Base-by-base conservation (phyloP, 2,888 invertebrate genomes). In the Drosophila aldrichi region DNA sequence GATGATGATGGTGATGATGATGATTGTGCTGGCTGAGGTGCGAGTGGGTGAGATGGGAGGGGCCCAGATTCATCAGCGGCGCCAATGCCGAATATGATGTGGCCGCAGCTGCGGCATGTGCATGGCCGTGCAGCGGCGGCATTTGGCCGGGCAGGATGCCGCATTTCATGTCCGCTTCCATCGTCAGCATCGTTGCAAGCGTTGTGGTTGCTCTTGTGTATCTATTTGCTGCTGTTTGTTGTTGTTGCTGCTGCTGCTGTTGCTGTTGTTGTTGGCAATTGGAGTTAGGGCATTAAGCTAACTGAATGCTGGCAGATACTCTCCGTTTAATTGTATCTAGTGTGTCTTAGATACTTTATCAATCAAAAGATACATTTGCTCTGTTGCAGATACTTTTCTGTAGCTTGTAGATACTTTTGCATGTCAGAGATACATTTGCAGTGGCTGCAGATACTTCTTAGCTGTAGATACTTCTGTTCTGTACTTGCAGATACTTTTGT, bases 161-260 rank as follows among this genome's bases (percentile, higher is more conserved):
- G 93, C 97, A 97, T 93, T 97, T 97, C 94, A 97, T 95, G 94
- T 97, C 97, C 94, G 96, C 95, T 95, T 97, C 97, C 97, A 97
- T 97, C 94, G 97, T 97, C 94, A 97, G 94, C 97, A 97, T 97
- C 16, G 36, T 16, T 38, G 36, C 36, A 38, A 38, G 32, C 55
- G 63, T 20, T 49, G 36, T 18, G 8, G 8, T 52, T 57, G 36
- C 44, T 56, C 5, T 4, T 18, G 32, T 10, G 9, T 32, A 32
- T 9, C 10, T 32, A 32, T 32, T 10, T 32, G 32, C 32, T 32
- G 32, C 10, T 3, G 32, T 32, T 32, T 32, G 9, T 2, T 22
- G 22, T 38, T 49, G 29, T 25, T 55, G 57, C 16, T 44, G 34
- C 48, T 57, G 36, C 41, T 56, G 18, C 40, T 43, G 41, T 43